Conservation (phyloP, 2,888 invertebrate genomes). For the Hedya salicella region DNA sequence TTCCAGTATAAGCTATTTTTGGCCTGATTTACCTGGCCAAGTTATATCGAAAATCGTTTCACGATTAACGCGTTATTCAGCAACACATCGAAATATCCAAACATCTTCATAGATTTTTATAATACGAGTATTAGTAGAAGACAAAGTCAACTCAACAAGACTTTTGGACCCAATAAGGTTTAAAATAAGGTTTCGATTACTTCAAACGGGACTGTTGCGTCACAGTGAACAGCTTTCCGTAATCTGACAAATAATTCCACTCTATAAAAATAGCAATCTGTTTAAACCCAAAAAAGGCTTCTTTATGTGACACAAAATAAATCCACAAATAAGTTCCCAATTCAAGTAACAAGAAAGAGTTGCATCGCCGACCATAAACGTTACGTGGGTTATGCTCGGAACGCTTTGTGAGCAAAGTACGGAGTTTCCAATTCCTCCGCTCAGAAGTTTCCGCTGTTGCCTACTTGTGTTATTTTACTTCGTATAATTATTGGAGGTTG, state of each 20-base stretch:
- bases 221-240: no score
- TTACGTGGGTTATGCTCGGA: conserved; percentile 34
- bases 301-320: conserved; percentile 34
- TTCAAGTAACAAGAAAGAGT: conserved; percentile 40
- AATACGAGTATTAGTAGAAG: no score
- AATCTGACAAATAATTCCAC: background rate
- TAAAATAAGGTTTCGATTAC: no score
- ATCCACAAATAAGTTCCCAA: conserved; percentile 40
- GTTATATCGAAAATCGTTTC: no score
- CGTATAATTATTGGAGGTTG: conserved; percentile 34
- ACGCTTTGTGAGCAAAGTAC: conserved; percentile 36
- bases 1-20: no score
- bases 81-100: no score
- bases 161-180: no score
- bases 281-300: conserved; percentile 31
- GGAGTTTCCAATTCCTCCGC: conserved; percentile 37
- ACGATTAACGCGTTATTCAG: no score
- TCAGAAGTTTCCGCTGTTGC: conserved; percentile 29
- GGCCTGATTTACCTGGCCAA: no score
- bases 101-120: no score
- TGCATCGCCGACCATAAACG: conserved; percentile 41
- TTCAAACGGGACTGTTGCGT: no score
- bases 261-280: conserved; percentile 18
- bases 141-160: no score
- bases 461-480: conserved; percentile 39